Evolutionary conservation across 2,888 invertebrate species (phyloP).

Genomic region (Agrypnus murinus): DNA sequence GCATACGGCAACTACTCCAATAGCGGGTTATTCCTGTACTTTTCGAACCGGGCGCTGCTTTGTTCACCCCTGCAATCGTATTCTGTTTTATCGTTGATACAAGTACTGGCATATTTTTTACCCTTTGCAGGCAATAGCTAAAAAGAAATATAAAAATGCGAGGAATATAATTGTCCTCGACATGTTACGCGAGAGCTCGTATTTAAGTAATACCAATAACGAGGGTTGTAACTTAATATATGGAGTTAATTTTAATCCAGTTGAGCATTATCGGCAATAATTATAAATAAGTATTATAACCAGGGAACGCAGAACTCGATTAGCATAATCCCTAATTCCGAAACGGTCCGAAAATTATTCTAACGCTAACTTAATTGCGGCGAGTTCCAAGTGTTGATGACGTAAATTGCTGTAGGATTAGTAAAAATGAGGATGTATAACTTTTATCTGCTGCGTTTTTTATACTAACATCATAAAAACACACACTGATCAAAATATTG

Average conservation of each 20-base stretch:
- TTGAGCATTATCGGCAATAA: slow-evolving; percentile 58
- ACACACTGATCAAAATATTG: too few species aligned
- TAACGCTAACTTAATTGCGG: slow-evolving; percentile 58
- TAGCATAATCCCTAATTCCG: slow-evolving; percentile 64
- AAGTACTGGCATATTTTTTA: slow-evolving; percentile 15
- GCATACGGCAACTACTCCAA: slow-evolving; percentile 59
- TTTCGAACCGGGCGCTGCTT: slow-evolving; percentile 60
- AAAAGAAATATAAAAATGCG: neutral
- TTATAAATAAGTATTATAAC: slow-evolving; percentile 63
- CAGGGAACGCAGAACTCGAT: slow-evolving; percentile 57
- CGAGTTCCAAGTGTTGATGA: slow-evolving; percentile 56
- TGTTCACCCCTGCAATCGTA: slow-evolving; percentile 55
- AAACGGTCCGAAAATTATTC: slow-evolving; percentile 62
- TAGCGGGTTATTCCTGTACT: slow-evolving; percentile 59
- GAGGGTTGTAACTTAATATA: slow-evolving; percentile 35
- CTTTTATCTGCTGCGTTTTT: slow-evolving; percentile 2
- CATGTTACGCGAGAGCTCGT: neutral
- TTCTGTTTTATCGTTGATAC: slow-evolving; percentile 31
- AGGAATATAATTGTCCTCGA: slow-evolving; percentile 8
- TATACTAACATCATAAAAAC: too few species aligned
- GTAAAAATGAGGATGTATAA: slow-evolving; percentile 52
- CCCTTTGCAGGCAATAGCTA: neutral
- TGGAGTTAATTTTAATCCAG: slow-evolving; percentile 51
- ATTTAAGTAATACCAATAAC: slow-evolving; percentile 43
- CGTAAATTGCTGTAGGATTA: slow-evolving; percentile 58